Conservation (phyloP, 1,140 invertebrate genomes). For the Penaeus vannamei region DNA sequence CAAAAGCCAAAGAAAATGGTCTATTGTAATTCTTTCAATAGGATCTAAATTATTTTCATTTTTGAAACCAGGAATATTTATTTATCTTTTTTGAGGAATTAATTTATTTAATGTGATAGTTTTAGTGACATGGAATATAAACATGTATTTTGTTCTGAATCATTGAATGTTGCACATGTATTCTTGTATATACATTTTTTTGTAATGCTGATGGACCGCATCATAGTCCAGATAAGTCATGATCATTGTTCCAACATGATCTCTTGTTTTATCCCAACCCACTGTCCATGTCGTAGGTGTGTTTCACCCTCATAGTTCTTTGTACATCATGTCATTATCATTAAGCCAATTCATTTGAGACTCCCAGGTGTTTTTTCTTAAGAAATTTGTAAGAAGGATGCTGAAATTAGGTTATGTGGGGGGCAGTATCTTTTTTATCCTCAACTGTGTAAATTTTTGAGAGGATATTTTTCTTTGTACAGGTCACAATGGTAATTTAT, state of each 20-base stretch:
- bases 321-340: constrained; percentile 54
- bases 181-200: constrained; percentile 35
- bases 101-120: constrained; percentile 45
- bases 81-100: constrained; percentile 43
- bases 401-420: too few relatives aligned
- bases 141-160: constrained; percentile 7
- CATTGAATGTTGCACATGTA: constrained; percentile 50
- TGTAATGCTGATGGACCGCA: neutral
- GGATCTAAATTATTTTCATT: neutral
- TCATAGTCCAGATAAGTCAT: neutral
- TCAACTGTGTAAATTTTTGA: too few relatives aligned
- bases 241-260: constrained; percentile 12
- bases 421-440: too few relatives aligned
- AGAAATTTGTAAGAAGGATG: too few relatives aligned
- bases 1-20: constrained; percentile 55
- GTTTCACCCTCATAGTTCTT: constrained; percentile 57
- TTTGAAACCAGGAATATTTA: constrained; percentile 9
- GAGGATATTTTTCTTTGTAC: neutral
- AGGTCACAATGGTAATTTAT: constrained; percentile 11
- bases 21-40: constrained; percentile 40
- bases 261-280: neutral
- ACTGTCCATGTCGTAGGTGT: constrained; percentile 36
- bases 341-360: constrained; percentile 42
- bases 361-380: neutral
- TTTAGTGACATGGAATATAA: constrained; percentile 28